Conservation (phyloP, 2,113 vertebrate species). For the Progne subis region DNA sequence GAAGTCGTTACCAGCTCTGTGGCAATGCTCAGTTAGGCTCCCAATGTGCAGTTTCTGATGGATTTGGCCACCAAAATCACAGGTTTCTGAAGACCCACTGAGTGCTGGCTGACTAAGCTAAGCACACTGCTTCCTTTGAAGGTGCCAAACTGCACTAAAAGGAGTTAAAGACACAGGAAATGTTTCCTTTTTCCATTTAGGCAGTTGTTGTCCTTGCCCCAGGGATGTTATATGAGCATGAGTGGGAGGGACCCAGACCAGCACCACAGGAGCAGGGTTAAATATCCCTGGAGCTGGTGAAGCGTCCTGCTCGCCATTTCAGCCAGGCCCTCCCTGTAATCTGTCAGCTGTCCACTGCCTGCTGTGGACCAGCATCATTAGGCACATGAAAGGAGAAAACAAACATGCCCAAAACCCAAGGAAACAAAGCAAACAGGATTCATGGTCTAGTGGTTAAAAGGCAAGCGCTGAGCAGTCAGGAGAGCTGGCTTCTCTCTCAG, state of each 20-base stretch:
- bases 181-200: constrained; percentile 63
- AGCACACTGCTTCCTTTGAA: constrained; percentile 33
- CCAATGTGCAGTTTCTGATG: neutral
- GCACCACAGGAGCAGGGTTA: neutral
- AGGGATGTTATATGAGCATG: constrained; percentile 47
- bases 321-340: constrained; percentile 8
- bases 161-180: constrained; percentile 60
- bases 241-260: neutral
- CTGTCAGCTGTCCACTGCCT: constrained; percentile 34
- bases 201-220: constrained; percentile 26
- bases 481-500: neutral
- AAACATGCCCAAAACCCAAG: constrained; percentile 33
- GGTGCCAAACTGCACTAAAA: constrained; percentile 47
- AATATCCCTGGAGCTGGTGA: neutral
- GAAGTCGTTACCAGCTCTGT: neutral
- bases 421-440: constrained; percentile 64
- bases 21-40: neutral
- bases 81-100: neutral
- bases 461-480: neutral
- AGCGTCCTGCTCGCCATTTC: neutral
- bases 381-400: constrained; percentile 55
- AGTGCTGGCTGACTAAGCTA: neutral
- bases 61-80: neutral
- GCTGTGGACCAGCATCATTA: constrained; percentile 35
- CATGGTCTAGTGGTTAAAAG: constrained; percentile 52